A percentile compares a stretch with the other conserved stretches of the same genome.
phyloP scores from a whole-genome alignment of 2,113 vertebrate species.

The Gnathonemus longibarbis region DNA sequence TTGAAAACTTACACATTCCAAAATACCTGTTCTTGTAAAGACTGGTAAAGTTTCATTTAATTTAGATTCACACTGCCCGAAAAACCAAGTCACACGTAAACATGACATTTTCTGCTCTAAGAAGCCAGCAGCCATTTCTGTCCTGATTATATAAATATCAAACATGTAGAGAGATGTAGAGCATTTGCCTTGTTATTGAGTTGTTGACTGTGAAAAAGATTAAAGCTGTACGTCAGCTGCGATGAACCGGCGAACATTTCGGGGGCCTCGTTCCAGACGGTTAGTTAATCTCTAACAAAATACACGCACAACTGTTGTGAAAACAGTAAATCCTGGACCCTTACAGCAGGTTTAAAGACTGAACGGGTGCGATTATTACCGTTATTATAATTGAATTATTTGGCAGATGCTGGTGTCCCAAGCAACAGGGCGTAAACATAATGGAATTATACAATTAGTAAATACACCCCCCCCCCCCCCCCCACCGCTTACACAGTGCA shows the following conservation, averaged over 20 bases:
- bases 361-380: not conserved
- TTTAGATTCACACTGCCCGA: not conserved
- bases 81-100: not conserved
- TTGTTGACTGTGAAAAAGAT: not conserved
- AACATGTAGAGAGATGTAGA: not conserved
- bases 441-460: constrained; percentile 17
- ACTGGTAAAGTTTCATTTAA: not conserved
- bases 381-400: constrained; percentile 20
- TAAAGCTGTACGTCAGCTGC: constrained; percentile 1
- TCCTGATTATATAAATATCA: not conserved
- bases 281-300: constrained; percentile 18
- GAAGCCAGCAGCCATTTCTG: not conserved
- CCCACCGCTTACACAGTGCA: not conserved
- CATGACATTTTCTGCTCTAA: not conserved
- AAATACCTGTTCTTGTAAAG: not conserved
- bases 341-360: constrained; percentile 4
- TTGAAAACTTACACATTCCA: not conserved
- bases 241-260: not conserved
- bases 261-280: constrained; percentile 7
- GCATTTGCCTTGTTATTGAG: not conserved
- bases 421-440: constrained; percentile 6
- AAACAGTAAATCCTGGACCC: constrained; percentile 17
- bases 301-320: constrained; percentile 15
- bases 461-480: not conserved
- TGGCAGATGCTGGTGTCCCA: not conserved